These are phyloP conservation scores for Megatriorchis doriae DNA, from an alignment of 2,113 vertebrate species.

Conservation along the genomic window DNA sequence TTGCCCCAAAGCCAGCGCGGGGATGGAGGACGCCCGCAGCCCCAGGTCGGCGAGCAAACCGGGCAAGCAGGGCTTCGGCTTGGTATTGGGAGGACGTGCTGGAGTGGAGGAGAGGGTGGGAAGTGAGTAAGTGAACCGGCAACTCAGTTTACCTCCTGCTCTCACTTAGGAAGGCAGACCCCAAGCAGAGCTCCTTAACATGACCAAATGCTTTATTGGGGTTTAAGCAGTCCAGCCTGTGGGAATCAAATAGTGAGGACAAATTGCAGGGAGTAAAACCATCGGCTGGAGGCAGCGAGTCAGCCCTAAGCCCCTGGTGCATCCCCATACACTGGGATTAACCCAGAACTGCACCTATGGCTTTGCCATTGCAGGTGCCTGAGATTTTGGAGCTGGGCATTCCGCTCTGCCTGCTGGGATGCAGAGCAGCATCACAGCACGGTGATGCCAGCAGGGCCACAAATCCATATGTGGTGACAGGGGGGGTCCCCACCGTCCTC, in stretches of 20 bases:
- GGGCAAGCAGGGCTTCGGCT: background rate
- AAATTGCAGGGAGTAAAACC: background rate
- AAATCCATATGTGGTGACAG: background rate
- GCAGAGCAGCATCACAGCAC: background rate
- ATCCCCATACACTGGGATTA: accelerated
- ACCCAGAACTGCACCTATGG: background rate
- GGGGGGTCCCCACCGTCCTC: accelerated
- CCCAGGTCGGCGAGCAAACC: accelerated
- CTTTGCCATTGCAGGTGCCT: background rate
- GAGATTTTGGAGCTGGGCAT: background rate
- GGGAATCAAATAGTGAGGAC: background rate
- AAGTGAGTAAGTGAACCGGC: background rate
- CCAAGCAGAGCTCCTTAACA: background rate
- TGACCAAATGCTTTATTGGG: accelerated
- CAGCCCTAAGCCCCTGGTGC: background rate
- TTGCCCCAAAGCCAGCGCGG: accelerated
- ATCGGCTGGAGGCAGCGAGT: accelerated
- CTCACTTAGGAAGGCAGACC: background rate
- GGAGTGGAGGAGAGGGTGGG: background rate
- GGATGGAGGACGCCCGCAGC: background rate
- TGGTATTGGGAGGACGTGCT: accelerated
- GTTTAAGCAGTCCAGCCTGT: background rate
- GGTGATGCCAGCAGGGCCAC: accelerated
- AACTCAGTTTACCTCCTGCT: background rate
- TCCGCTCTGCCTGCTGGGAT: accelerated